These are phyloP conservation scores for Diabrotica virgifera DNA, from an alignment of 1,140 invertebrate genomes.

Conservation along the genomic window DNA sequence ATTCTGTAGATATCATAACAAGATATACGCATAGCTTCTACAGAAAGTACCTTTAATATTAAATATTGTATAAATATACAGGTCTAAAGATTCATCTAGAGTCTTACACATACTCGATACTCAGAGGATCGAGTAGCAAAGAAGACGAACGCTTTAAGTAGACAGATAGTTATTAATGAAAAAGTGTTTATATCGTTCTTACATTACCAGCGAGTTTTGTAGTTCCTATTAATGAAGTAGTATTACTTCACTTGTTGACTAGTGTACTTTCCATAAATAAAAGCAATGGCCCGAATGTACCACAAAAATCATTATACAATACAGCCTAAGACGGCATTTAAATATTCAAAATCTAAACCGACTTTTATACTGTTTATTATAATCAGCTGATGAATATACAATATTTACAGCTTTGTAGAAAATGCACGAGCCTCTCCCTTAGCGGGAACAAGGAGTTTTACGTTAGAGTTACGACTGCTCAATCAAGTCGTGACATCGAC, in stretches of 20 bases:
- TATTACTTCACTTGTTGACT: constrained; percentile 43
- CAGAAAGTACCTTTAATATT: background rate
- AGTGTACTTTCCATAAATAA: constrained; percentile 46
- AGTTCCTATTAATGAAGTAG: constrained; percentile 48
- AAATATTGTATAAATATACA: background rate
- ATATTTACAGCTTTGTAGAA: constrained; percentile 43
- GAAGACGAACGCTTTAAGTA: constrained; percentile 8
- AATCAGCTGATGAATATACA: constrained; percentile 45
- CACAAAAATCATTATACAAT: constrained; percentile 32
- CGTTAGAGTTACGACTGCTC: no score
- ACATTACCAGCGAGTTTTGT: constrained; percentile 51
- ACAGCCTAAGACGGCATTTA: constrained; percentile 28
- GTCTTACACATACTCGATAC: background rate
- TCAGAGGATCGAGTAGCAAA: background rate
- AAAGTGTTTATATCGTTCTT: constrained; percentile 47
- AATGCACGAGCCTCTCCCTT: no score
- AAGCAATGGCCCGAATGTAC: constrained; percentile 36
- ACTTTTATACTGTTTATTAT: constrained; percentile 24
- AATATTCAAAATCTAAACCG: constrained; percentile 27
- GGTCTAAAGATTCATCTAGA: background rate
- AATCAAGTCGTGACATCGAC: no score
- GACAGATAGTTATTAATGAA: constrained; percentile 18
- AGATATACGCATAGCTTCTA: background rate
- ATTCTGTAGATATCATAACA: no score
- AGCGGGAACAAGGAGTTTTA: no score